Evolutionary conservation across 2,888 invertebrate genomes (phyloP), one percentile per base, ranked within the genome.

Genomic region (Yponomeuta cagnagella): DNA sequence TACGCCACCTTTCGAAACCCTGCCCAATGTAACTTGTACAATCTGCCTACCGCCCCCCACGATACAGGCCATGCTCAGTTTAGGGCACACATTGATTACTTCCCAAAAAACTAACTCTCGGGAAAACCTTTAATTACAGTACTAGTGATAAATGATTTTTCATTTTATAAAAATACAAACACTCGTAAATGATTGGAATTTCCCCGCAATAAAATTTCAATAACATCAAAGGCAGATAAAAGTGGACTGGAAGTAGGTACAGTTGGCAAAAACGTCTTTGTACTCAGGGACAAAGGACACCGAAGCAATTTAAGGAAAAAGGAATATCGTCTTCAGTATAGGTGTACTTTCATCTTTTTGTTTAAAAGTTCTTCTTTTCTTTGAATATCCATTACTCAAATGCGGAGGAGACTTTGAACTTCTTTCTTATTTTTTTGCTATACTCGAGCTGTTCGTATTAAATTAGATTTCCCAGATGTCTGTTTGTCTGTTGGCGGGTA

Each of bases 301-400:
- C 52, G 52, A 58, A 58, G 52, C 52, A 58, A 58, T 58, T 58
- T 58, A 58, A 2, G 52, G 52, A 15, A 15, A 58, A 58, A 15
- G 1, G 15, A 58, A 58, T 58, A 58, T 58, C 52, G 12, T 58
- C 52, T 12, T 8, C 12, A 58, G 12, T 58, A 58, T 15, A 58
- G 52, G 52, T 58, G 52, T 58, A 15, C 43, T 58, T 58, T 58
- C 12, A 58, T 58, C 52, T 58, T 58, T 58, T 58, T 58, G 52
- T 58, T 58, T 58, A 58, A 58, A 58, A 58, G 15, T 58, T 58
- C 15, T 58, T 58, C 52, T 58, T 58, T 58, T 58, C 52, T 58
- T 58, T 15, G 15, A 15, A 58, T 58, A 58, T 58, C 52, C 52
- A 58, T 58, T 58, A 58, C 52, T 58, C 4, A 15, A 58, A 58